Conservation (phyloP, 2,797 vertebrate genomes). For the Calcarius lapponicus region DNA sequence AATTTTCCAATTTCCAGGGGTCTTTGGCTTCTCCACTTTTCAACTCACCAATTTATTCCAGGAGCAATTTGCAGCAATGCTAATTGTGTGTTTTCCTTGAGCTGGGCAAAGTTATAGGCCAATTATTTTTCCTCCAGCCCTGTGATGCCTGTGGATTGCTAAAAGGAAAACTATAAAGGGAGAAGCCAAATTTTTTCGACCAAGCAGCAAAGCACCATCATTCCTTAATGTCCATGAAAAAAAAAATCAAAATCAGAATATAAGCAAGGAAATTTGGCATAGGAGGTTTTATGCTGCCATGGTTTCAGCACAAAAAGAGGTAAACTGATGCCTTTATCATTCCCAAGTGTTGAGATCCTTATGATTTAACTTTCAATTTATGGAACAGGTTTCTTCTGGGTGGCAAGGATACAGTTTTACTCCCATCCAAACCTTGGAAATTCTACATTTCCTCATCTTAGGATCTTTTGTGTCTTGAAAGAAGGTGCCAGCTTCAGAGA, state of each 20-base stretch:
- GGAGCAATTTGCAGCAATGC: neutral
- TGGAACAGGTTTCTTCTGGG: neutral
- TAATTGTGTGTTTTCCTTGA: constrained; percentile 12
- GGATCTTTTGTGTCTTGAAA: neutral
- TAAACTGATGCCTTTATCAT: neutral
- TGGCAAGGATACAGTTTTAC: neutral
- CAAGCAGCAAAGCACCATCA: neutral
- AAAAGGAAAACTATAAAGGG: neutral
- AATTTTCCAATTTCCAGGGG: neutral
- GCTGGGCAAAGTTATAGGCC: neutral
- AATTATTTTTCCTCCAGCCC: constrained; percentile 27
- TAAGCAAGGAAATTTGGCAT: neutral
- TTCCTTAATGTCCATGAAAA: neutral
- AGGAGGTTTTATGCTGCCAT: neutral
- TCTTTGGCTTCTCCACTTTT: neutral
- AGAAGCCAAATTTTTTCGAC: neutral
- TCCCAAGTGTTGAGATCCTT: neutral
- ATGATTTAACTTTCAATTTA: neutral
- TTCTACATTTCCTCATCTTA: neutral
- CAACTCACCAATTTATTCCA: neutral
- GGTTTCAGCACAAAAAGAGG: no score
- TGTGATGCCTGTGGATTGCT: neutral
- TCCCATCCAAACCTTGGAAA: neutral
- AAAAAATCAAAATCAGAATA: neutral
- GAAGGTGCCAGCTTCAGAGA: neutral